phyloP scores from a whole-genome alignment of 2,888 invertebrate species.

The Oxyteleia sp. region DNA sequence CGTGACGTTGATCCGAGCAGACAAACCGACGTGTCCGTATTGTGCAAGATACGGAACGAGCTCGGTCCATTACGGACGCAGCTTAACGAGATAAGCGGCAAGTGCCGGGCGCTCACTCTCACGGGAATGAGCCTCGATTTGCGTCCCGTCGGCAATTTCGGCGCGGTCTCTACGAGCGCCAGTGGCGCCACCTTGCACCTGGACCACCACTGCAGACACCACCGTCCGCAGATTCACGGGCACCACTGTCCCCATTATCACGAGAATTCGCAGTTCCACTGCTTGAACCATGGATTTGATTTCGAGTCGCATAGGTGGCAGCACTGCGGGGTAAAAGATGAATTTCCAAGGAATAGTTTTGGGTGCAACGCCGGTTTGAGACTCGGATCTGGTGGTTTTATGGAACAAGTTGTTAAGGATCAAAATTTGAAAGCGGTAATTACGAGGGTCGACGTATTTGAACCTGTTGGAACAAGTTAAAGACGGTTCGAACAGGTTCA shows the following conservation, averaged over 20 bases:
- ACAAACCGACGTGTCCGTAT: conserved; percentile 58
- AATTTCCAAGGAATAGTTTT: too few relatives aligned
- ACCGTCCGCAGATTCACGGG: conserved; percentile 11
- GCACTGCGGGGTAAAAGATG: conserved; percentile 3
- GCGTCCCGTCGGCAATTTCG: conserved; percentile 35
- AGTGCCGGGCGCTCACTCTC: conserved; percentile 51
- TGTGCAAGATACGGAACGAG: conserved; percentile 60
- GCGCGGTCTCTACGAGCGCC: background rate
- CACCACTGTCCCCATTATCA: background rate
- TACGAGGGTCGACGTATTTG: too few relatives aligned
- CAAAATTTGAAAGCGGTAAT: too few relatives aligned
- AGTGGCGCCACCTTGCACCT: conserved; percentile 11
- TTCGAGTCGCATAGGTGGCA: conserved; percentile 21
- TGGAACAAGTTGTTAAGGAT: too few relatives aligned
- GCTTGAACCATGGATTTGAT: too few relatives aligned
- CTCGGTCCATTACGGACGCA: conserved; percentile 47
- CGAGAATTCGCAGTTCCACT: too few relatives aligned
- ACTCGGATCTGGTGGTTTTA: too few relatives aligned
- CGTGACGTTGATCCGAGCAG: conserved; percentile 47
- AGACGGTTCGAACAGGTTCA: too few relatives aligned
- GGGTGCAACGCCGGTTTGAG: too few relatives aligned
- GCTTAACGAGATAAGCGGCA: conserved; percentile 66
- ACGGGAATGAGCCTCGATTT: conserved; percentile 39
- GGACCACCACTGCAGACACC: conserved; percentile 1
- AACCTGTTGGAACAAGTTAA: too few relatives aligned